Base-by-base conservation (phyloP, 2,797 vertebrate genomes). In the Astyanax mexicanus region DNA sequence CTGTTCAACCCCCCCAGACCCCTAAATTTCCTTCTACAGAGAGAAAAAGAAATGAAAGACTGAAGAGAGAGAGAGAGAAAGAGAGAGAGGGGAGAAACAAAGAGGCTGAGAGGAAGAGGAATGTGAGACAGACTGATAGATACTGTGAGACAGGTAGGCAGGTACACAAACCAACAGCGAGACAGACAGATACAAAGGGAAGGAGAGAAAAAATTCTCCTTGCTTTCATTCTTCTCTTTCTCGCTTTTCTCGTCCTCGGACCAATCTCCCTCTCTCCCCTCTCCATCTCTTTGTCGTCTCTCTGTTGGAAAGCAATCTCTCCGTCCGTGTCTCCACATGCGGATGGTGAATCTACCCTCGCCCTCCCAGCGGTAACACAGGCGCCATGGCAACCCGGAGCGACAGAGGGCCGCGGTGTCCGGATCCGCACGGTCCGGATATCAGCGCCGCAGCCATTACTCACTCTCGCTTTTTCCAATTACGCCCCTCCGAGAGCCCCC, bases 371-470 rank as follows among this genome's bases (percentile, higher is more conserved):
- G 38, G 42, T 77, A 79, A 77, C 61, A 66, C 75, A 29, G 79
- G 58, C n/a, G 15, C 74, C 80, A 84, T 82, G 69, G 82, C 81
- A 84, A 84, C 82, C 77, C n/a, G 11, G 9, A 3, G 84, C 62
- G 64, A 49, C n/a, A 40, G n/a, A 19, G 21, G 44, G 65, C 70
- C 75, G 29, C 51, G n/a, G 29, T 7, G 35, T 71, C 60, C n/a
- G 49, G 66, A 68, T 44, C 4, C 12, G 35, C 19, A 3, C 11
- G n/a, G 57, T 35, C 17, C 57, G 10, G 57, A 35, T 19, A 32
- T 32, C 29, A 15, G 15, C 55, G 6, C 3, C 58, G 21, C 17
- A 21, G 35, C 12, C 8, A 40, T 61, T 4, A 40, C n/a, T 61
- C 32, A 40, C 58, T 61, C 32, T 21, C 37, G 40, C 55, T 74